Evolutionary conservation across 2,113 vertebrate genomes (phyloP), one percentile per base, ranked within the genome.

Genomic region (Thinocorus orbignyianus): DNA sequence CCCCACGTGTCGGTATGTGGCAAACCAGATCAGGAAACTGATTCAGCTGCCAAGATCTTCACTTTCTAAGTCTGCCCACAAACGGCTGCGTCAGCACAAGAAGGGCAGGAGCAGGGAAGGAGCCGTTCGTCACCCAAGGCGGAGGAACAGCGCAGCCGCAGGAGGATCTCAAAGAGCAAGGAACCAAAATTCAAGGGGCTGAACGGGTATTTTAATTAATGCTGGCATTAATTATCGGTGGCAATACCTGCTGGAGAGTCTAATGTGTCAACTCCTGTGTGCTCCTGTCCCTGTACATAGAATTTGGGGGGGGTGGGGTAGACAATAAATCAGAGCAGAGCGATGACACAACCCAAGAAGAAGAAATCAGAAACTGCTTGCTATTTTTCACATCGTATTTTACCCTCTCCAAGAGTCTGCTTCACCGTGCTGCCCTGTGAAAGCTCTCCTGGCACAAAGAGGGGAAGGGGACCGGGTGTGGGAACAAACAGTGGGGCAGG

Each of bases 231-330:
- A n/a, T n/a, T n/a, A 68, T 17, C 26, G 44, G 62, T 55, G 86
- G 49, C 13, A 55, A 26, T 23, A 57, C 30, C 65, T 70, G 42
- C 31, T 31, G 2, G 2, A 64, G n/a, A 31, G 31, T 11, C 65
- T 64, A 3, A 10, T 0, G 25, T 30, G 61, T 25, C 23, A 85
- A 9, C 41, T 68, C 30, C 11, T 7, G 8, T 0, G 0, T 31
- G 69, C 44, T 57, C 68, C 85, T 80, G 62, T 1, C 52, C 58
- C 46, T 70, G 64, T 52, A 37, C 1, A 5, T 33, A 55, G 58
- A 83, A 16, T 42, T 58, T 35, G 16, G 41, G 30, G 60, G 82
- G 81, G 33, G 44, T 11, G 49, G 49, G 26, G 9, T 20, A 28
- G 41, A 61, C 42, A 52, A 9, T 3, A 81, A 69, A 54, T 10